Percentiles rank a stretch among this genome's conserved stretches.
phyloP scores from a whole-genome alignment of 2,113 vertebrate species.

The Tachysurus fulvidraco region DNA sequence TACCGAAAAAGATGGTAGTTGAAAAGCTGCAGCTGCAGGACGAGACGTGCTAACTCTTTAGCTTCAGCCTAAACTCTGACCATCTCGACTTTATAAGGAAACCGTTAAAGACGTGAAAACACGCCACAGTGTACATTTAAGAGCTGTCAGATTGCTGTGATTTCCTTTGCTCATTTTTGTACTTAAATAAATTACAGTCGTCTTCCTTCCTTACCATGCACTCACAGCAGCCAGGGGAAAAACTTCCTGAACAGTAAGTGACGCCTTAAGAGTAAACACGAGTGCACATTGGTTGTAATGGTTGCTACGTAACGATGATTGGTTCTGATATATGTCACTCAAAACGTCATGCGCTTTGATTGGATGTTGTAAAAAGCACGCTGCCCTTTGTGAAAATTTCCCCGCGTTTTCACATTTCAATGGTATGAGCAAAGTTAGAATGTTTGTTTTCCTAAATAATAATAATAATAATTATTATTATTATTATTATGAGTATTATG shows the following conservation, averaged over 20 bases:
- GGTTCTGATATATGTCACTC: background rate
- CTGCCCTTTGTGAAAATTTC: slow-evolving; percentile 12
- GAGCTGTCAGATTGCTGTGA: background rate
- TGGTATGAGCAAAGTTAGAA: background rate
- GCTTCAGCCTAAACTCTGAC: background rate
- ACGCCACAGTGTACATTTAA: background rate
- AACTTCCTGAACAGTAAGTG: slow-evolving; percentile 27
- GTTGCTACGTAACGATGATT: background rate
- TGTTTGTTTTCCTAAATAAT: background rate
- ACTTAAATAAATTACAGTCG: background rate
- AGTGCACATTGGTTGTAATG: slow-evolving; percentile 7
- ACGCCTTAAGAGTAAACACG: slow-evolving; percentile 7
- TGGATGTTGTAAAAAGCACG: slow-evolving; percentile 2
- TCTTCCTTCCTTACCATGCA: slow-evolving; percentile 39
- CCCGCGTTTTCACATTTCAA: slow-evolving; percentile 3
- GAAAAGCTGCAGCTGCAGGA: background rate
- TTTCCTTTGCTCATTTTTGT: background rate
- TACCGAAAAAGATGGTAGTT: background rate
- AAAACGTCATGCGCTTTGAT: background rate
- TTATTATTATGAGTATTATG: too few species aligned
- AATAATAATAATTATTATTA: background rate
- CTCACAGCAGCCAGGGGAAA: background rate
- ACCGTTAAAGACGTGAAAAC: background rate
- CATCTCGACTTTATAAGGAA: background rate
- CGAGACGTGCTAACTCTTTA: background rate